A percentile compares a stretch with the other conserved stretches of the same genome.
Conservation (phyloP, 2,888 invertebrate species). For the Hydraecia micacea region DNA sequence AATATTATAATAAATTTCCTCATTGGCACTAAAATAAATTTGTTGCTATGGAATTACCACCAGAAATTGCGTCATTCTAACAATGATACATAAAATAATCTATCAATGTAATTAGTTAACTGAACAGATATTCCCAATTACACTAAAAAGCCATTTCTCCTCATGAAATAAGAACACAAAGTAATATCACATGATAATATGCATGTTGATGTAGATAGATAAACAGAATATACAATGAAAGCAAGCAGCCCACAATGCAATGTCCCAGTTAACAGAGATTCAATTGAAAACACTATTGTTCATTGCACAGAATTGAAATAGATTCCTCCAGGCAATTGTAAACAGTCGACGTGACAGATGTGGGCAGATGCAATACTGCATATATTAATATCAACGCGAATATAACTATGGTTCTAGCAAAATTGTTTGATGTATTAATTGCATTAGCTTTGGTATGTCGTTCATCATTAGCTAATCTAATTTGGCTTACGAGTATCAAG, state of each 20-base stretch:
- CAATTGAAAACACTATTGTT: constrained; percentile 78
- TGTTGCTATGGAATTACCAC: neutral
- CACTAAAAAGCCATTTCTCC: neutral
- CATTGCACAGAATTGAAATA: constrained; percentile 75
- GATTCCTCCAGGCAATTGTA: constrained; percentile 62
- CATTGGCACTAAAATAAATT: neutral
- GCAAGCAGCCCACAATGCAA: constrained; percentile 56
- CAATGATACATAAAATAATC: neutral
- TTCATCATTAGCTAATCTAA: constrained; percentile 12
- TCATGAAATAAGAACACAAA: neutral
- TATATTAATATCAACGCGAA: constrained; percentile 24
- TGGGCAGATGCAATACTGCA: constrained; percentile 44
- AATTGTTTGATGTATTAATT: constrained; percentile 7
- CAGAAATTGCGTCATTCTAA: neutral
- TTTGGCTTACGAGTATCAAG: constrained; percentile 16
- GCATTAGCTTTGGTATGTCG: constrained; percentile 13
- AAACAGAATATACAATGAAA: constrained; percentile 41
- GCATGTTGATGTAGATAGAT: constrained; percentile 3
- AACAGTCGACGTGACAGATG: constrained; percentile 39
- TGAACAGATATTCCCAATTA: neutral
- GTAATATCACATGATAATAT: neutral
- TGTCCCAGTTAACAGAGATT: constrained; percentile 72
- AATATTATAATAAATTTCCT: neutral
- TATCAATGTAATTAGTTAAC: neutral
- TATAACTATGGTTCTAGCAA: constrained; percentile 5